Evolutionary conservation across 2,888 invertebrate species (phyloP).

Genomic region (Habroteleia sp.): DNA sequence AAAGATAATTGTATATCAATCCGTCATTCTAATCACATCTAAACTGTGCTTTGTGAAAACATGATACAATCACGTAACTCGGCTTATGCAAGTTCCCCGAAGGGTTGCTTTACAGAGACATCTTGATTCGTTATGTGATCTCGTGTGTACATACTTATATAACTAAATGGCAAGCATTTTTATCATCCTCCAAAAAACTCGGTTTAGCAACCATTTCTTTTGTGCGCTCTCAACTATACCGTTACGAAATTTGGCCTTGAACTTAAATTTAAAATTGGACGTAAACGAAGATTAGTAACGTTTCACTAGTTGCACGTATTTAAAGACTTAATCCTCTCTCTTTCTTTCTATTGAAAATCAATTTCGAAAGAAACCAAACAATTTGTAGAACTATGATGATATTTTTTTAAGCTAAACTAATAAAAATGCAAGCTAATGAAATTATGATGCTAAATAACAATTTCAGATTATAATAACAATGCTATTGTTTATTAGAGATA

Average conservation of each 20-base stretch:
- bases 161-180: slow-evolving; percentile 24
- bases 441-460: too few relatives aligned
- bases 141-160: slow-evolving; percentile 3
- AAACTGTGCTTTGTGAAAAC: slow-evolving; percentile 20
- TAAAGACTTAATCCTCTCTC: too few relatives aligned
- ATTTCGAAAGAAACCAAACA: too few relatives aligned
- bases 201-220: slow-evolving; percentile 12
- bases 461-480: too few relatives aligned
- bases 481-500: too few relatives aligned
- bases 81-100: slow-evolving; percentile 3
- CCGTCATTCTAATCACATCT: slow-evolving; percentile 32
- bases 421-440: too few relatives aligned
- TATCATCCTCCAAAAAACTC: slow-evolving; percentile 14
- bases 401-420: too few relatives aligned
- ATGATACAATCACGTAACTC: slow-evolving; percentile 30
- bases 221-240: slow-evolving; percentile 15
- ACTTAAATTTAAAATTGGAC: too few relatives aligned
- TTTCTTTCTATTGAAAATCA: too few relatives aligned
- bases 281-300: too few relatives aligned
- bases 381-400: too few relatives aligned
- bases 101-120: slow-evolving; percentile 7
- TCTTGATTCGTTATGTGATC: slow-evolving; percentile 16
- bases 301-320: too few relatives aligned
- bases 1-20: slow-evolving; percentile 35
- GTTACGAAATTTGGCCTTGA: slow-evolving; percentile 45